Evolutionary conservation across 2,797 vertebrate species (phyloP).

Genomic region (Peromyscus nudipes): DNA sequence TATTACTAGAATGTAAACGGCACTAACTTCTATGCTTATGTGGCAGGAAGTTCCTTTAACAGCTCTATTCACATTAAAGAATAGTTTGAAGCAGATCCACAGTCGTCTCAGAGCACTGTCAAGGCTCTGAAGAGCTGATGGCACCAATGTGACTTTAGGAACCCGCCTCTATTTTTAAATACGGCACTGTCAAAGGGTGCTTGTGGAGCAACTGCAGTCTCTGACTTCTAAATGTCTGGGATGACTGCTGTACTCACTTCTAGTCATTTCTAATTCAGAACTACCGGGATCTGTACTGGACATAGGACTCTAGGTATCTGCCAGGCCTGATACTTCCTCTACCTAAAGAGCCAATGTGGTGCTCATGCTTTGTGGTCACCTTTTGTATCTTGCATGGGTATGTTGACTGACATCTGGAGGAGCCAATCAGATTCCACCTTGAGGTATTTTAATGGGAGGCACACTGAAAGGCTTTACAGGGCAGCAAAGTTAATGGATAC

Average conservation of each 20-base stretch:
- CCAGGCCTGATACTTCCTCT: not conserved
- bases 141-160: not conserved
- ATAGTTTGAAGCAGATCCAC: not conserved
- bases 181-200: not conserved
- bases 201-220: constrained; percentile 17
- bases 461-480: not conserved
- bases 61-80: not conserved
- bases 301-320: not conserved
- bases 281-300: not conserved
- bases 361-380: not conserved
- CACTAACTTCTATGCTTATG: not conserved
- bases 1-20: constrained; percentile 28
- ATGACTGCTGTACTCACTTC: not conserved
- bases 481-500: not conserved
- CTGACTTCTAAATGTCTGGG: not conserved
- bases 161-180: not conserved
- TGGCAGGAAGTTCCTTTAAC: constrained; percentile 3
- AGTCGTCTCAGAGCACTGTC: not conserved
- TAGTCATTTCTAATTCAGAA: not conserved
- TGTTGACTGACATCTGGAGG: not conserved
- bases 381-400: not conserved
- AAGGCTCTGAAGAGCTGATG: not conserved
- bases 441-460: not conserved
- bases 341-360: not conserved
- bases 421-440: not conserved